Base-by-base conservation (phyloP, 2,113 vertebrate genomes). In the Octodon degus region DNA sequence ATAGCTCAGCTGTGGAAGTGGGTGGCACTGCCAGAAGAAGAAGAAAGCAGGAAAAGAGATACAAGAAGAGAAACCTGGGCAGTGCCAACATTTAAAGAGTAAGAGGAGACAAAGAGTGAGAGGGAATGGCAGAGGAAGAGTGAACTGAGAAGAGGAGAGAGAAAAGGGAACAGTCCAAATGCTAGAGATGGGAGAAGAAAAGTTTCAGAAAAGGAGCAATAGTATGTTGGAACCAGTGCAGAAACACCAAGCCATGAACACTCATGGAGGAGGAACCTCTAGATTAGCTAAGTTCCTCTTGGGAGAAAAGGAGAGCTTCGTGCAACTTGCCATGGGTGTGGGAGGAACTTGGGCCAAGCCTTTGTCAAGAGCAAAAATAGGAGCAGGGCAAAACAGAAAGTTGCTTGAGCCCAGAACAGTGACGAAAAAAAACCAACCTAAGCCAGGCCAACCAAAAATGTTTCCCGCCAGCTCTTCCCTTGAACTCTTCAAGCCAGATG, bases 91-190 rank as follows among this genome's bases (percentile, higher is more conserved):
- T 37, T 63, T 43, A 25, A 20, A 63, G 22, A n/a, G 37, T 14
- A 5, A 24, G 11, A 87, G 34, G 63, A 95, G 37, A 62, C 2
- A 13, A 60, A 90, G 68, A 10, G 55, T 65, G 55, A 6, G 47
- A 53, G 34, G 16, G n/a, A 43, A 68, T 53, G 43, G 3, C 8
- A 4, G 19, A 60, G 53, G 72, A 40, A 74, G 12, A 67, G 14
- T 11, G 24, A 3, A 25, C 22, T 12, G 67, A 68, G 43, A 58
- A 9, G 10, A n/a, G 50, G 77, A 13, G 32, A 32, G 20, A 14
- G 19, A 34, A 7, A 10, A 2, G 0, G 3, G 55, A 20, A 50
- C 0, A 6, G 0, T 25, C 43, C 8, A 1, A 12, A 50, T 1
- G 27, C 30, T 0, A 7, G 76, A 20, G 17, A 32, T 32, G 2